These are phyloP conservation scores for Neodontobutis hainanensis DNA, from an alignment of 2,113 vertebrate genomes.

Conservation along the genomic window DNA sequence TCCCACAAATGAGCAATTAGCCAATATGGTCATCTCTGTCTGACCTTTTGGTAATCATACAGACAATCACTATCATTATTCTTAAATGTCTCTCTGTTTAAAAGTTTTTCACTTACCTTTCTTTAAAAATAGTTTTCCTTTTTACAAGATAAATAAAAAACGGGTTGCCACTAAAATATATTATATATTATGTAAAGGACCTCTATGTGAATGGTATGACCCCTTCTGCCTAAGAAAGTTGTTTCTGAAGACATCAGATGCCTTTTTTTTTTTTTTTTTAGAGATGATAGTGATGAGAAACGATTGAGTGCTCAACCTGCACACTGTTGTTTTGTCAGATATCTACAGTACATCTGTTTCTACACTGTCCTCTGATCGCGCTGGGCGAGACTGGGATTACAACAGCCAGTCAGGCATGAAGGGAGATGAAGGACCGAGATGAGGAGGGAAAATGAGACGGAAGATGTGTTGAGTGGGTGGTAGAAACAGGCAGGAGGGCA, in stretches of 20 bases:
- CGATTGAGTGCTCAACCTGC: constrained; percentile 46
- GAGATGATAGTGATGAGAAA: constrained; percentile 57
- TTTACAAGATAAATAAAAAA: constrained; percentile 2
- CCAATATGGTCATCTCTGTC: constrained; percentile 25
- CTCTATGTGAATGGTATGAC: background rate
- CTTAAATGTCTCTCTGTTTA: constrained; percentile 10
- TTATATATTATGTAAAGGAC: background rate
- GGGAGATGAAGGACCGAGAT: constrained; percentile 25
- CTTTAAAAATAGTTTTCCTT: constrained; percentile 1
- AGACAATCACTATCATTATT: constrained; percentile 23
- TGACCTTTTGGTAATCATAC: constrained; percentile 58
- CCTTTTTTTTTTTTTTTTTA: background rate
- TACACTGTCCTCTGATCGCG: constrained; percentile 49
- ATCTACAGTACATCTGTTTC: constrained; percentile 64
- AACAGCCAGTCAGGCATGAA: constrained; percentile 57
- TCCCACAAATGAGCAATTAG: constrained; percentile 13
- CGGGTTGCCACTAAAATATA: background rate
- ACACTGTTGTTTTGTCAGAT: constrained; percentile 54
- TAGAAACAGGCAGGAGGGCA: background rate
- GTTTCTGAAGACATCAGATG: constrained; percentile 18
- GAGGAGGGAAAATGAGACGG: constrained; percentile 14
- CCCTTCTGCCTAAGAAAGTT: background rate
- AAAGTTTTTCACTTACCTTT: constrained; percentile 17
- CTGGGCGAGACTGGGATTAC: constrained; percentile 50
- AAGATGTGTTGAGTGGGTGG: background rate